Evolutionary conservation across 2,113 vertebrate species (phyloP).

Genomic region (Heteronetta atricapilla): DNA sequence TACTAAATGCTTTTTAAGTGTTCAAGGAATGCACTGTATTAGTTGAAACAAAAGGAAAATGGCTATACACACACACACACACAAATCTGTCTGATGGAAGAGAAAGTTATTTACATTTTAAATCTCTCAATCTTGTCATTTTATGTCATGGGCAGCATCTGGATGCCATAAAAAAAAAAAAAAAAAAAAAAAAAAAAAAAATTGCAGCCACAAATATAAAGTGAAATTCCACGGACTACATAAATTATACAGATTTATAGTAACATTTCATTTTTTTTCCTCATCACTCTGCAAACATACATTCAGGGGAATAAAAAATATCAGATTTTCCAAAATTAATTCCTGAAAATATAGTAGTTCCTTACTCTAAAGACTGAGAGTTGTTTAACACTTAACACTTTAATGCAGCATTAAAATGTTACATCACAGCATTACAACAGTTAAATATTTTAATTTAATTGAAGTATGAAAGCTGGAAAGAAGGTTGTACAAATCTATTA

Average conservation of each 20-base stretch:
- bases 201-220: not conserved
- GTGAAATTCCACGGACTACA: not conserved
- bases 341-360: not conserved
- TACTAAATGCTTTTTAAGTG: not conserved
- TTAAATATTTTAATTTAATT: constrained; percentile 40
- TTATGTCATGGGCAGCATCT: not conserved
- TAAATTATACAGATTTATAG: not conserved
- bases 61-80: not conserved
- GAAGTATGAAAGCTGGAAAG: constrained; percentile 8
- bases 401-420: no score
- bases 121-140: not conserved
- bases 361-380: not conserved
- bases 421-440: not conserved
- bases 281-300: not conserved
- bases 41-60: not conserved
- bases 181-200: not conserved
- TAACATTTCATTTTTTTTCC: not conserved
- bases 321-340: not conserved
- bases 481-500: constrained; percentile 17
- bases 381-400: constrained; percentile 17
- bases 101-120: not conserved
- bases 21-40: not conserved
- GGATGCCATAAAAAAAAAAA: not conserved
- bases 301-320: not conserved
- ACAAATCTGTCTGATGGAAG: not conserved